Percentiles rank a stretch among this genome's conserved stretches.
phyloP scores from a whole-genome alignment of 2,888 invertebrate species.

The Ectemnius cavifrons region DNA sequence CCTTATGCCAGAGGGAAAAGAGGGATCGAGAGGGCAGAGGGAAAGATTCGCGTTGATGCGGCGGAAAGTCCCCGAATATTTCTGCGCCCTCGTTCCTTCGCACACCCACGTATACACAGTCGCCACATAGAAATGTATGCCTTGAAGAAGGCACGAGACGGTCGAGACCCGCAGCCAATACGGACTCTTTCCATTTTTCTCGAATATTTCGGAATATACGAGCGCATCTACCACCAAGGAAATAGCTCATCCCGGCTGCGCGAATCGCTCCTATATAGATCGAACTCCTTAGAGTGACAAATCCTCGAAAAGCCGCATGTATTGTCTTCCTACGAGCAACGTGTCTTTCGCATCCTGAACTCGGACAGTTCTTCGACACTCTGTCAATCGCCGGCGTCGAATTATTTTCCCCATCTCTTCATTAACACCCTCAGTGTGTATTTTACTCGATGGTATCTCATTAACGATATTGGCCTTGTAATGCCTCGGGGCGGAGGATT shows the following conservation, averaged over 20 bases:
- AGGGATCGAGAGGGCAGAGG: not conserved
- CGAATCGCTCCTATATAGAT: slow-evolving; percentile 34
- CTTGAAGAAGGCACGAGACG: slow-evolving; percentile 18
- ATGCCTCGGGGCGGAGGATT: not conserved
- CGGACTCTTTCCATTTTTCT: slow-evolving; percentile 54
- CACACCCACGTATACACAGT: not conserved
- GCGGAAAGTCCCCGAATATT: slow-evolving; percentile 42
- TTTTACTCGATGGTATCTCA: too few relatives aligned
- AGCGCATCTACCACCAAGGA: slow-evolving; percentile 16
- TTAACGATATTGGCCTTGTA: too few relatives aligned
- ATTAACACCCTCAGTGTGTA: not conserved
- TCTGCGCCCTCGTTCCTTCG: slow-evolving; percentile 6
- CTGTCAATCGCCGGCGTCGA: too few relatives aligned
- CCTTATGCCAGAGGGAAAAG: slow-evolving; percentile 23
- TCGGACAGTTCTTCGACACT: not conserved
- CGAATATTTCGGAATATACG: slow-evolving; percentile 25
- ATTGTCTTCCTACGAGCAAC: slow-evolving; percentile 16
- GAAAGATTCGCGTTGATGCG: slow-evolving; percentile 39
- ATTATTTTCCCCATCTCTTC: not conserved
- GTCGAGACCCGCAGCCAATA: slow-evolving; percentile 21
- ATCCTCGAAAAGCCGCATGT: slow-evolving; percentile 31
- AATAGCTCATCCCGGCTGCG: slow-evolving; percentile 27
- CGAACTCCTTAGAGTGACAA: slow-evolving; percentile 38
- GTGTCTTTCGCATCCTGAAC: not conserved
- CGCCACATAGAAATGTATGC: slow-evolving; percentile 4